Percentiles rank a stretch among this genome's conserved stretches.
These are phyloP conservation scores for Rhinoraja longicauda DNA, from an alignment of 2,797 vertebrate genomes.

Conservation along the genomic window DNA sequence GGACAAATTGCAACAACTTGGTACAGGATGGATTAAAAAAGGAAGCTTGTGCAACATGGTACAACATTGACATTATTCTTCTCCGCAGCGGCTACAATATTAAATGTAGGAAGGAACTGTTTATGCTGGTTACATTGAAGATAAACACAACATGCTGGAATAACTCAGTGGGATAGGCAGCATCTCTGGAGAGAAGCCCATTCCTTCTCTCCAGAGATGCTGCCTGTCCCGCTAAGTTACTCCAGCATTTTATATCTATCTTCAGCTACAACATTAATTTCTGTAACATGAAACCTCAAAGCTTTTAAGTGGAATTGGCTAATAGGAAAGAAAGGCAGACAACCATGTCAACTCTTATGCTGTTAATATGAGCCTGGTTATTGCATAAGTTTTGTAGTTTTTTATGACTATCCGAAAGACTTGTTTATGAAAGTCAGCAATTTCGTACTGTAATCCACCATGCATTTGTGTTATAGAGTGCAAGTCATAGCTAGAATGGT, in stretches of 20 bases:
- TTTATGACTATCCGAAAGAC: neutral
- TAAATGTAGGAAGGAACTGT: neutral
- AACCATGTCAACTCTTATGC: neutral
- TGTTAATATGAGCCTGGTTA: too few relatives aligned
- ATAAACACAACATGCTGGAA: too few relatives aligned
- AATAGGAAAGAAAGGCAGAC: neutral
- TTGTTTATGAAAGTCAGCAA: neutral
- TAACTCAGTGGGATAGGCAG: too few relatives aligned
- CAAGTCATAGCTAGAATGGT: neutral
- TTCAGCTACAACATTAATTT: neutral
- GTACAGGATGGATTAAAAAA: neutral
- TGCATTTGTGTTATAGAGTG: neutral
- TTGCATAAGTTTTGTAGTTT: neutral
- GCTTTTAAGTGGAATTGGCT: constrained; percentile 3
- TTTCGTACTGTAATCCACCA: neutral
- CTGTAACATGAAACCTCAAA: neutral
- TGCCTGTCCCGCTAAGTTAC: too few relatives aligned
- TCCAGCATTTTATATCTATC: neutral
- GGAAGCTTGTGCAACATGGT: neutral
- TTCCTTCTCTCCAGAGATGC: too few relatives aligned
- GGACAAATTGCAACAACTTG: neutral
- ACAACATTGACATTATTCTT: neutral
- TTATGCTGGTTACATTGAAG: too few relatives aligned
- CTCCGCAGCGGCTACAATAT: neutral
- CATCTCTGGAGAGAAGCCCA: too few relatives aligned